These are phyloP conservation scores for Ifrita kowaldi DNA, from an alignment of 2,113 vertebrate genomes.

Conservation along the genomic window DNA sequence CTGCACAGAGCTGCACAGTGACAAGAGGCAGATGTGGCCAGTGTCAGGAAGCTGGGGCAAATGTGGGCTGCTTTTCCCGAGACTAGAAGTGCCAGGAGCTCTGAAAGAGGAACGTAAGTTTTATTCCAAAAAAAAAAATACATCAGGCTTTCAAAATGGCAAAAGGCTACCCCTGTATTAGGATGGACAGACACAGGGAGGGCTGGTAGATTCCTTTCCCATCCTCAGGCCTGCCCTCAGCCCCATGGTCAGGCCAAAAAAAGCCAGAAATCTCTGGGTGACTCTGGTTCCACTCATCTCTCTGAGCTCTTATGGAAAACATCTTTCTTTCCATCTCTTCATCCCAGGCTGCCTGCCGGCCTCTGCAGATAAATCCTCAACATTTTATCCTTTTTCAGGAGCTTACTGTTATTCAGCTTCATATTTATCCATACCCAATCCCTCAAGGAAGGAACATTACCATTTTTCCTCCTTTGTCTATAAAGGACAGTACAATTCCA, in stretches of 20 bases:
- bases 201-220: background rate
- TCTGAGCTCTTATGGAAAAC: background rate
- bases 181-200: background rate
- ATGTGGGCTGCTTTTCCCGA: accelerated
- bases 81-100: background rate
- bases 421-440: background rate
- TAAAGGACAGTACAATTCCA: background rate
- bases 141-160: background rate
- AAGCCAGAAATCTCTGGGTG: background rate
- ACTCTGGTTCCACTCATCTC: background rate
- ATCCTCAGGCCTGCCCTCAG: background rate
- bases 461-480: background rate
- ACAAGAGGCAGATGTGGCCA: background rate
- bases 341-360: accelerated
- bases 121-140: background rate
- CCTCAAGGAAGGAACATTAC: background rate
- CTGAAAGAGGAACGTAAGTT: background rate
- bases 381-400: background rate
- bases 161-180: background rate
- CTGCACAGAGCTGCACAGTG: accelerated
- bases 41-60: background rate
- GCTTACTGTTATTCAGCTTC: background rate
- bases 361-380: background rate
- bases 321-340: background rate
- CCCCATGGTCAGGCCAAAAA: accelerated